Conservation (phyloP, 1,140 invertebrate species). For the Dufourea novaeangliae region DNA sequence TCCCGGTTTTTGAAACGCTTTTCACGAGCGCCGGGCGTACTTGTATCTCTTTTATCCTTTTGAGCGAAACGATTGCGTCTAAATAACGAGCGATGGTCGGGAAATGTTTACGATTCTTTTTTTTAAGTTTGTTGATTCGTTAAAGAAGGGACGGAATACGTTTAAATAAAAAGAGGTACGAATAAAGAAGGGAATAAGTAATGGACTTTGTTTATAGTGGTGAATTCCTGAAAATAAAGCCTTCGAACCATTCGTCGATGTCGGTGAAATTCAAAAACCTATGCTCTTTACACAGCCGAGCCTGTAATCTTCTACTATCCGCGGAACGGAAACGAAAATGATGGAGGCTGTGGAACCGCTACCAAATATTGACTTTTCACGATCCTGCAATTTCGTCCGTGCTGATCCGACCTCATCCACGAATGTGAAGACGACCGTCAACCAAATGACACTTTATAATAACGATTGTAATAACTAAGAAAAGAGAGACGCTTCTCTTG, state of each 20-base stretch:
- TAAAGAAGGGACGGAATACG: too few relatives aligned
- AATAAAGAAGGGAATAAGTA: too few relatives aligned
- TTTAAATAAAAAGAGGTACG: too few relatives aligned
- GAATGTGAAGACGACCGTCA: background rate
- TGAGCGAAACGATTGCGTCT: background rate
- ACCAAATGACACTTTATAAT: background rate
- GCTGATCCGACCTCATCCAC: background rate
- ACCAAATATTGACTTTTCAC: constrained; percentile 29
- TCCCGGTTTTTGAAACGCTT: background rate
- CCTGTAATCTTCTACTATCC: constrained; percentile 2
- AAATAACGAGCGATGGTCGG: background rate
- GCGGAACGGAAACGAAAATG: background rate
- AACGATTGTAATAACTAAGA: background rate
- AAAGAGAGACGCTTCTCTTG: background rate
- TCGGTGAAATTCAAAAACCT: background rate
- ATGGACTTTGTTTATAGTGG: too few relatives aligned
- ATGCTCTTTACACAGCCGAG: background rate
- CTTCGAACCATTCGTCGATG: background rate
- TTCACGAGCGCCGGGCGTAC: background rate
- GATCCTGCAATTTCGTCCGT: background rate
- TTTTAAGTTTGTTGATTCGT: background rate
- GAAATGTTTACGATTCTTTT: background rate
- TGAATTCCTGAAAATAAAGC: background rate
- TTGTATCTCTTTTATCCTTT: background rate
- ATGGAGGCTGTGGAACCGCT: background rate